These are phyloP conservation scores for Drosophila prostipennis DNA, from an alignment of 2,888 invertebrate genomes.

Conservation along the genomic window DNA sequence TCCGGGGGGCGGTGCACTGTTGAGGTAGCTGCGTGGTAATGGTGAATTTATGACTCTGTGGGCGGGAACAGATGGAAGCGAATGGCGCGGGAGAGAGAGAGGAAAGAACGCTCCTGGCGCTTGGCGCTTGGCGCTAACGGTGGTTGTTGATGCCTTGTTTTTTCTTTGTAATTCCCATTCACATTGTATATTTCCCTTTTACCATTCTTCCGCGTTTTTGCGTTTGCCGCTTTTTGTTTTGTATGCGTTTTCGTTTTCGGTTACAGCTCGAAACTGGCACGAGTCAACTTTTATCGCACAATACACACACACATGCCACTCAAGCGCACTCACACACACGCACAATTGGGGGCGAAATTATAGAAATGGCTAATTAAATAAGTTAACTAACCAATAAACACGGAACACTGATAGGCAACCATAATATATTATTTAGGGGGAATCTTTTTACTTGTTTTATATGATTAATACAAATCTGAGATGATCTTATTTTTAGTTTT, in stretches of 20 bases:
- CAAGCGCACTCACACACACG: conserved; percentile 28
- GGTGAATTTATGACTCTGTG: conserved; percentile 68
- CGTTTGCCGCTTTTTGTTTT: conserved; percentile 47
- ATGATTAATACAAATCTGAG: no score
- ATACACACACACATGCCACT: conserved; percentile 39
- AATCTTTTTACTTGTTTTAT: no score
- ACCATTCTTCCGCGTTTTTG: conserved; percentile 14
- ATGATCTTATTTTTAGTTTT: no score
- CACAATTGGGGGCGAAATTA: conserved; percentile 4
- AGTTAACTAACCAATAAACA: neutral
- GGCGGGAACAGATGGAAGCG: conserved; percentile 34
- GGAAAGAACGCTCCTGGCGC: conserved; percentile 25
- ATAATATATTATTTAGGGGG: neutral
- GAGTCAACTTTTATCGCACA: conserved; percentile 72
- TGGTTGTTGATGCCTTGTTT: conserved; percentile 68
- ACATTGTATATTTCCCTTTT: conserved; percentile 46
- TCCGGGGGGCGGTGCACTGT: conserved; percentile 45
- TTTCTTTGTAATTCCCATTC: conserved; percentile 60
- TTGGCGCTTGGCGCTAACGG: conserved; percentile 56
- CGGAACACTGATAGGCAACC: neutral
- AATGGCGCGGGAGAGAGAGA: conserved; percentile 2
- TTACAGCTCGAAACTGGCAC: conserved; percentile 66
- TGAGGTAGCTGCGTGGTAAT: conserved; percentile 73
- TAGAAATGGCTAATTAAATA: conserved; percentile 10
- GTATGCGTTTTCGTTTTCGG: conserved; percentile 53